A percentile compares a stretch with the other conserved stretches of the same genome.
phyloP scores from a whole-genome alignment of 35 echinoderm and acorn worm species.

The Ophiothrix spiculata region DNA sequence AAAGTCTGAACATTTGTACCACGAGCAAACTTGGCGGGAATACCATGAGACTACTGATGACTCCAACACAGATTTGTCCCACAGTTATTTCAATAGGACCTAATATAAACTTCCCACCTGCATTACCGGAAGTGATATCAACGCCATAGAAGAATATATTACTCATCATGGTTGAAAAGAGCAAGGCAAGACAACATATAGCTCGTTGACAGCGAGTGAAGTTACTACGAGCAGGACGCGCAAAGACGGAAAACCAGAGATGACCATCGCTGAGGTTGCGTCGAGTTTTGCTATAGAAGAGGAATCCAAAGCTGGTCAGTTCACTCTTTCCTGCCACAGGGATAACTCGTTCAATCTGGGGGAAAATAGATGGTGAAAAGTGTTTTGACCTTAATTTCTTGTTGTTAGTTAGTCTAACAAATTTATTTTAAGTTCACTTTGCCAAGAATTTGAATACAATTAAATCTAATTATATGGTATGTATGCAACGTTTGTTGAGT shows the following conservation, averaged over 20 bases:
- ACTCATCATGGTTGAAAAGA: slow-evolving; percentile 92
- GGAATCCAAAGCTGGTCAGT: slow-evolving; percentile 85
- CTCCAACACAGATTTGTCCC: slow-evolving; percentile 23
- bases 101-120: slow-evolving; percentile 45
- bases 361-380: neutral
- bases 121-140: slow-evolving; percentile 54
- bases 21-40: slow-evolving; percentile 82
- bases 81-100: slow-evolving; percentile 80
- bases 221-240: slow-evolving; percentile 72
- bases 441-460: no score
- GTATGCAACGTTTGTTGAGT: neutral
- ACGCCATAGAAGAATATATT: slow-evolving; percentile 96
- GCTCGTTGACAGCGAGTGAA: slow-evolving; percentile 76
- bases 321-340: slow-evolving; percentile 91
- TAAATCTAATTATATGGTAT: neutral
- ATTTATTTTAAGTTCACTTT: no score
- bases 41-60: slow-evolving; percentile 92
- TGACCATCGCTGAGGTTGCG: slow-evolving; percentile 94
- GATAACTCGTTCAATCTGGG: slow-evolving; percentile 86
- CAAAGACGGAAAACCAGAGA: slow-evolving; percentile 92
- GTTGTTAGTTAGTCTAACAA: no score
- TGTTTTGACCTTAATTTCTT: no score
- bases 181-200: slow-evolving; percentile 71
- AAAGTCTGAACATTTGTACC: slow-evolving; percentile 88
- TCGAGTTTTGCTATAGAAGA: slow-evolving; percentile 95